phyloP scores from a whole-genome alignment of 2,888 invertebrate species.

The Hololepta plana region DNA sequence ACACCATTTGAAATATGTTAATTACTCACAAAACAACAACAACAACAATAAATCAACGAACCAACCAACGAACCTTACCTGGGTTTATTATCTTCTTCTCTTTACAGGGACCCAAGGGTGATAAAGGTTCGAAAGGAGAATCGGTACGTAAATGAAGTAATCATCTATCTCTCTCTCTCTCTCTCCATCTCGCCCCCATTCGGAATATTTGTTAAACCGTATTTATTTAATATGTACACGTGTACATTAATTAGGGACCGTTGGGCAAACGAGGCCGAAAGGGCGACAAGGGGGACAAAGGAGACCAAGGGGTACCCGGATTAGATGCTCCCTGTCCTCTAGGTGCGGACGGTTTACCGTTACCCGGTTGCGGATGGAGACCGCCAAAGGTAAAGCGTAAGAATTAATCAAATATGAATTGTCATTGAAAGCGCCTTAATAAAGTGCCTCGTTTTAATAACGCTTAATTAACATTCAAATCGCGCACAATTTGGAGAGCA shows the following conservation, averaged over 20 bases:
- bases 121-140: conserved; percentile 75
- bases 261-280: conserved; percentile 79
- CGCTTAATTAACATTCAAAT: no score
- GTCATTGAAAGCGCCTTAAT: no score
- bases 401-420: no score
- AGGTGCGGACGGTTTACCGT: conserved; percentile 85
- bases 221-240: conserved; percentile 4
- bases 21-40: no score
- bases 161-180: no score
- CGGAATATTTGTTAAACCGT: conserved; percentile 5
- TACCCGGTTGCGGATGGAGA: conserved; percentile 92
- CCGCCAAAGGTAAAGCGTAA: conserved; percentile 79
- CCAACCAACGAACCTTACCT: no score
- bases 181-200: no score
- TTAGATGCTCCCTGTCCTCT: conserved; percentile 97
- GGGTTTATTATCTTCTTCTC: no score
- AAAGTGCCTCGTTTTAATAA: no score
- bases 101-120: conserved; percentile 72
- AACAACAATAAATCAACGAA: no score
- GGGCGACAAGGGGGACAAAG: conserved; percentile 84
- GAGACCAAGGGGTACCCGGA: conserved; percentile 92
- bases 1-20: no score
- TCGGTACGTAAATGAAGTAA: conserved; percentile 57
- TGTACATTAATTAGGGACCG: conserved; percentile 58
- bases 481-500: no score